Evolutionary conservation across 2,113 vertebrate genomes (phyloP).

Genomic region (Erythrocercus mccallii): DNA sequence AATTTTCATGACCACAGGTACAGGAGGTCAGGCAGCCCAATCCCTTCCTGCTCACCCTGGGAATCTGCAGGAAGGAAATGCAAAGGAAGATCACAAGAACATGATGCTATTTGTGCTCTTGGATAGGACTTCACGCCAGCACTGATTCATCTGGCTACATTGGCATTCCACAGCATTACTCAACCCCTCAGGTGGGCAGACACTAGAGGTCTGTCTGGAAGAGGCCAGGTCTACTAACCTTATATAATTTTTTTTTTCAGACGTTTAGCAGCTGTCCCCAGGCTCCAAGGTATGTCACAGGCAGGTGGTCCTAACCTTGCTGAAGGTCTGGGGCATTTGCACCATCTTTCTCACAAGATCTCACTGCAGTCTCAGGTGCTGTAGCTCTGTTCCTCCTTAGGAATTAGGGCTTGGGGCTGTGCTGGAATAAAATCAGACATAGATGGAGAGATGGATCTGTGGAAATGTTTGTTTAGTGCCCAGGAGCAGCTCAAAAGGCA

Average conservation of each 20-base stretch:
- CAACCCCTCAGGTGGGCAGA: background rate
- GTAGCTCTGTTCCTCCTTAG: background rate
- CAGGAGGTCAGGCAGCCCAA: background rate
- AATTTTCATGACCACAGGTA: background rate
- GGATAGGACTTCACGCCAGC: fast-evolving
- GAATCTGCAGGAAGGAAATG: background rate
- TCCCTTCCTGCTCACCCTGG: background rate
- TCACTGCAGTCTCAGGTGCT: background rate
- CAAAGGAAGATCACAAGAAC: background rate
- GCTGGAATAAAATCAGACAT: background rate
- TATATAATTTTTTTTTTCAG: background rate
- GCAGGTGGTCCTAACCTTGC: background rate
- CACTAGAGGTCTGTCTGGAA: background rate
- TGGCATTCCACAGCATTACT: background rate
- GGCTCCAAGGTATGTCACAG: background rate
- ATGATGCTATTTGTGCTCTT: background rate
- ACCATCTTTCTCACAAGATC: background rate
- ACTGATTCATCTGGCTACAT: background rate
- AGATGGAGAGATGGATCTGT: background rate
- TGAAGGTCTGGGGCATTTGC: background rate
- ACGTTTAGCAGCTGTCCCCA: background rate
- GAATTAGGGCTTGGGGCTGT: background rate
- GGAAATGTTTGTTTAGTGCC: background rate
- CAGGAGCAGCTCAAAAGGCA: conserved; percentile 29
- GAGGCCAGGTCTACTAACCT: background rate